A percentile compares a stretch with the other conserved stretches of the same genome.
These are phyloP conservation scores for Nycticorax nycticorax DNA, from an alignment of 2,113 vertebrate genomes.

Conservation along the genomic window DNA sequence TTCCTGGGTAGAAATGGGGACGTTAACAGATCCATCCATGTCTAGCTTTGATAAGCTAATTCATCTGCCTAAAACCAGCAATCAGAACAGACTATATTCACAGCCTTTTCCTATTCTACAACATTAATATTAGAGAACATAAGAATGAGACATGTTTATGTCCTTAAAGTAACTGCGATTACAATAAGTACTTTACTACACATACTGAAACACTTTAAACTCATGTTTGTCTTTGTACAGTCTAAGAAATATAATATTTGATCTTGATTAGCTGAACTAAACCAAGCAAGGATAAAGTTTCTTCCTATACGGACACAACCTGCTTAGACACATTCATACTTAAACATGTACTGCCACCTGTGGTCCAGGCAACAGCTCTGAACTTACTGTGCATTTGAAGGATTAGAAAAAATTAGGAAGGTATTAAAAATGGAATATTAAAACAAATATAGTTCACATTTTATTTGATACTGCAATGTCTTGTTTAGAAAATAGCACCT, in stretches of 20 bases:
- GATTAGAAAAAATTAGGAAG: neutral
- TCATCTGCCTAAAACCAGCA: neutral
- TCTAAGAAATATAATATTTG: neutral
- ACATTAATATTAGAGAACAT: too few relatives aligned
- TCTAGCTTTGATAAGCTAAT: neutral
- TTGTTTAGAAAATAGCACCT: neutral
- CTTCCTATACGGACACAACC: neutral
- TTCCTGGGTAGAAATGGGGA: neutral
- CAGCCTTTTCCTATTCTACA: neutral
- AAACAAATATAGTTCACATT: neutral
- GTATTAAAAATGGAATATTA: neutral
- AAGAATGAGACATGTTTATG: too few relatives aligned
- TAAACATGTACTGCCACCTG: conserved; percentile 36
- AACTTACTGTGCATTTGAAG: neutral
- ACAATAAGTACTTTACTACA: neutral
- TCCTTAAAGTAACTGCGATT: too few relatives aligned
- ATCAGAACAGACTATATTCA: neutral
- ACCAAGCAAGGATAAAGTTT: neutral
- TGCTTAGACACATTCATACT: neutral
- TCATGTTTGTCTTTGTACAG: neutral
- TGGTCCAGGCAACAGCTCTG: conserved; percentile 1
- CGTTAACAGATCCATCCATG: neutral
- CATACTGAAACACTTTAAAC: neutral
- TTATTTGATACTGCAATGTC: neutral
- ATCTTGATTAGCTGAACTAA: neutral